Conservation (phyloP, 2,113 vertebrate species). For the Pyrgilauda ruficollis region DNA sequence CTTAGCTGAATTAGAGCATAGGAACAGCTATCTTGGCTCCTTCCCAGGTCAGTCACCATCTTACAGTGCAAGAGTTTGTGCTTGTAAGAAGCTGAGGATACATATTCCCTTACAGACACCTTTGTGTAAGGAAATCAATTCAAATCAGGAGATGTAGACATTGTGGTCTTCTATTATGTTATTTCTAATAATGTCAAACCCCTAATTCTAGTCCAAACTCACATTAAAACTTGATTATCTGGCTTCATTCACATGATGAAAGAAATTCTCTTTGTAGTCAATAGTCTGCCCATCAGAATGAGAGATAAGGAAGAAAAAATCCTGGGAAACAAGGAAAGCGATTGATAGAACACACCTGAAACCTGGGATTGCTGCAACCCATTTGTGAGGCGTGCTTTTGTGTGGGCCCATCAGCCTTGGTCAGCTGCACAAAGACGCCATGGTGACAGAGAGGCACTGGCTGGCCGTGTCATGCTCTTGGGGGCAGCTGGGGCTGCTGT, state of each 20-base stretch:
- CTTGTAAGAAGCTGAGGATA: background rate
- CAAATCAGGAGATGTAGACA: background rate
- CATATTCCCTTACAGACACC: background rate
- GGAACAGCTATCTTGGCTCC: background rate
- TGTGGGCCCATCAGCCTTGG: rapidly evolving
- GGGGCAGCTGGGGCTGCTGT: rapidly evolving
- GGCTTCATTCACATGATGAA: background rate
- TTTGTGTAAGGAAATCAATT: background rate
- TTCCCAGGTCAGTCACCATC: background rate
- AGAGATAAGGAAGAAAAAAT: background rate
- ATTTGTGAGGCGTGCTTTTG: rapidly evolving
- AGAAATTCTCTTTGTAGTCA: background rate
- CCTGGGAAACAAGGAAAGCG: rapidly evolving
- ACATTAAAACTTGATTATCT: background rate
- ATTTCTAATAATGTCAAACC: background rate
- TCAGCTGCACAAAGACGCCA: rapidly evolving
- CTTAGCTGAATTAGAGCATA: background rate
- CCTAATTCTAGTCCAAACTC: background rate
- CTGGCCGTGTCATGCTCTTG: rapidly evolving
- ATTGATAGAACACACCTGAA: rapidly evolving
- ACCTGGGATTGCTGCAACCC: background rate
- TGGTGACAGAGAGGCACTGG: background rate
- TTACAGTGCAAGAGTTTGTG: background rate
- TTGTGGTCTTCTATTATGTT: background rate
- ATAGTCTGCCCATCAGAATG: background rate